Evolutionary conservation across 2,888 invertebrate genomes (phyloP), one percentile per base, ranked within the genome.

Genomic region (Acrobasis repandana): DNA sequence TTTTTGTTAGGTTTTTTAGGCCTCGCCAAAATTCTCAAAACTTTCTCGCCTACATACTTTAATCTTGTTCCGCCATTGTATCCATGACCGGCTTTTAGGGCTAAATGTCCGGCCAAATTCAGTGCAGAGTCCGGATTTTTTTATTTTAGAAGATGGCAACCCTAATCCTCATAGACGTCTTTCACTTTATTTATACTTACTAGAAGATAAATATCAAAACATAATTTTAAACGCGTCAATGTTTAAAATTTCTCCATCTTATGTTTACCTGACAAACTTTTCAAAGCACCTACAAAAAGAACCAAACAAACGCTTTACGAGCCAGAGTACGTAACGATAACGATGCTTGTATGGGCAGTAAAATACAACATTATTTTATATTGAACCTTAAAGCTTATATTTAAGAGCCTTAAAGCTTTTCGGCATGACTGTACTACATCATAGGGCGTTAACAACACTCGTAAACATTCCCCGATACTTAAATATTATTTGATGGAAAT

Each of bases 401-500:
- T 14, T 54, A 43, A 16, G 36, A 38, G 54, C 18, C 20, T 14
- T 38, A 11, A 14, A 20, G 16, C 38, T 38, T 16, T 58, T 36
- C 9, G 48, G 48, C 58, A n/a, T 48, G 9, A n/a, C 15, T 49
- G 36, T 49, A 58, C 49, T 49, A 58, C 49, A 49, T 34, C 48
- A 49, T 36, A 18, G 48, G 48, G 33, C 47, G 48, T 49, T 58
- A 20, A 49, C 49, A 38, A 58, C 18, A 50, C 58, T 58, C 58
- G 49, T 58, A 58, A 58, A 58, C 58, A 49, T 36, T 49, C 18
- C n/a, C 16, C 38, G 20, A 58, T 58, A 50, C 58, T 58, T 58
- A 58, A 50, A 49, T 58, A 49, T 49, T 38, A 34, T 58, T 58
- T 49, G 49, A 58, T 58, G 58, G 58, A 49, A 58, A 50, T 58